Evolutionary conservation across 53 echinoderm and acorn worm species (phyloP), one percentile per base, ranked within the genome.

Genomic region (Mesocentrotus franciscanus): DNA sequence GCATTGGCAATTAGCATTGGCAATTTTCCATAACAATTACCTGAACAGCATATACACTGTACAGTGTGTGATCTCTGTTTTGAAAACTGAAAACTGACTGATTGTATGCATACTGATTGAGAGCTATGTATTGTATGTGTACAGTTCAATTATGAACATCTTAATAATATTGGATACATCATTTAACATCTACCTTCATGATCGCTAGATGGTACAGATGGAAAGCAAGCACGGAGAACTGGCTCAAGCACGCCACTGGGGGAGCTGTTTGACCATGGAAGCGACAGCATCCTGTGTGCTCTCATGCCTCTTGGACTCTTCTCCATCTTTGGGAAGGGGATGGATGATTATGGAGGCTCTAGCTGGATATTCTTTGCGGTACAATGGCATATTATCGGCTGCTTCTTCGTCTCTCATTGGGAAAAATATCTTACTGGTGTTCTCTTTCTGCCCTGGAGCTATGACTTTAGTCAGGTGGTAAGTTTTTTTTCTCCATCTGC

Each of bases 191-290:
- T 10, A 76, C 33, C 30, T 76, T 33, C 81, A 4, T 32, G 29
- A 90, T 60, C 33, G 32, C 7, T 34, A 98, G 99, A 99, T 96
- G 99, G 99, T 18, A 99, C 98, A 26, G 99, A 99, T 75, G 99
- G 99, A n/a, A 99, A 99, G 90, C 99, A 98, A 95, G 99, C 99
- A n/a, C 56, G 99, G 60, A 90, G 97, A 16, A 99, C 99, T 56
- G 97, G 97, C 33, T 97, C 98, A 24, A 99, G 99, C 34, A 97
- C 99, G 18, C 99, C 98, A 49, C 79, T 99, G 92, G 99, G 99
- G 70, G 99, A 99, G 93, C 94, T 99, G 56, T 99, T 99, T 78
- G 99, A 98, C 71, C 99, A 99, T 90, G 99, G 99, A 10, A 97
- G 97, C 71, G 99, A 99, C 85, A 99, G 99, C 79, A 90, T 98